Evolutionary conservation across 1,140 invertebrate genomes (phyloP).

Genomic region (Calycopis cecrops): DNA sequence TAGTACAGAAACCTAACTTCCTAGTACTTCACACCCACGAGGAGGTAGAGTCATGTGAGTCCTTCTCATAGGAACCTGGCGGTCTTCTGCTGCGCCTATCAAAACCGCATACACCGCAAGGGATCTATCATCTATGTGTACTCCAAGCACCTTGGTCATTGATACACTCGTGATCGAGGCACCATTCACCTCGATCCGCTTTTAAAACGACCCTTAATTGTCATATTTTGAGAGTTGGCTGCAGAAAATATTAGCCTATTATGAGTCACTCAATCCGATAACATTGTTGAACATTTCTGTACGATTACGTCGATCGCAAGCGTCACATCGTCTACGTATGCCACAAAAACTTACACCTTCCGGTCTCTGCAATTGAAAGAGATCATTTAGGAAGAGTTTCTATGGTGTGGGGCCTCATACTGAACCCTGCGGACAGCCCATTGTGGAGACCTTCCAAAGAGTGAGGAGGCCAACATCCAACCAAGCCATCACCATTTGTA

Average conservation of each 20-base stretch:
- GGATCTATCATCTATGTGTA: too few relatives aligned
- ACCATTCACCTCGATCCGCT: not conserved
- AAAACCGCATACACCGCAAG: too few relatives aligned
- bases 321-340: not conserved
- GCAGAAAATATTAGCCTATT: not conserved
- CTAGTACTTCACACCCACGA: too few relatives aligned
- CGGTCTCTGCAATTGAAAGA: not conserved
- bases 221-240: not conserved
- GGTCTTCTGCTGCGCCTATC: too few relatives aligned
- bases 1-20: too few relatives aligned
- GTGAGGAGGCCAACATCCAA: not conserved
- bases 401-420: not conserved
- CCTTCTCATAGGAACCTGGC: too few relatives aligned
- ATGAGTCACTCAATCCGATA: not conserved
- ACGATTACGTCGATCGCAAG: not conserved
- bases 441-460: not conserved
- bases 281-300: not conserved
- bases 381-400: not conserved
- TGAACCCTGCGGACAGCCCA: slow-evolving; percentile 7
- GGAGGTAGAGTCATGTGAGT: too few relatives aligned
- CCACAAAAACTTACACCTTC: not conserved
- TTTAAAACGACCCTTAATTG: not conserved
- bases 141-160: too few relatives aligned
- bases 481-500: too few relatives aligned
- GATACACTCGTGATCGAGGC: not conserved